Evolutionary conservation across 2,797 vertebrate genomes (phyloP).

Genomic region (Danio albolineatus): DNA sequence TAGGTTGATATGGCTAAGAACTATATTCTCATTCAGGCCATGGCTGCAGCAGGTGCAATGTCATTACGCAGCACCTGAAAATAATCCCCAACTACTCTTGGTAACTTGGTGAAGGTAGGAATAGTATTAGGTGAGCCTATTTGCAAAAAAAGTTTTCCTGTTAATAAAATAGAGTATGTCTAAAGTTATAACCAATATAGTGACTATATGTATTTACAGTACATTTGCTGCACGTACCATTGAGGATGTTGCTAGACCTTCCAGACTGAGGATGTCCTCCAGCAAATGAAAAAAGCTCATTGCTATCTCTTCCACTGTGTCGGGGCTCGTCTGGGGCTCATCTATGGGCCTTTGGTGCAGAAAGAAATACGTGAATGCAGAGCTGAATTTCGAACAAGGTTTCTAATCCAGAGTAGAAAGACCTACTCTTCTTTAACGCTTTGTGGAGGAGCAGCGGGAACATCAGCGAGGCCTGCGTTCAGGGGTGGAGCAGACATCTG

Average conservation of each 20-base stretch:
- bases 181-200: neutral
- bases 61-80: too few relatives aligned
- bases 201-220: neutral
- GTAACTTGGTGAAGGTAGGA: too few relatives aligned
- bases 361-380: neutral
- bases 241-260: constrained; percentile 84
- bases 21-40: too few relatives aligned
- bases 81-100: too few relatives aligned
- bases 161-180: neutral
- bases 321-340: constrained; percentile 86
- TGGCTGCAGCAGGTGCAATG: too few relatives aligned
- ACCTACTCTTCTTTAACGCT: constrained; percentile 96
- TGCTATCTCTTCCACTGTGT: constrained; percentile 90
- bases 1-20: too few relatives aligned
- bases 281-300: constrained; percentile 93
- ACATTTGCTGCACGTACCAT: constrained; percentile 74
- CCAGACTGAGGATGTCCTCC: constrained; percentile 87
- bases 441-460: constrained; percentile 79
- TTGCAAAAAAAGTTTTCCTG: neutral
- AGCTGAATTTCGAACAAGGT: constrained; percentile 62
- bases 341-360: constrained; percentile 84
- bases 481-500: constrained; percentile 75
- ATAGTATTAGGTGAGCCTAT: too few relatives aligned
- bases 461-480: constrained; percentile 78
- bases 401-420: constrained; percentile 36